Base-by-base conservation (phyloP, 2,888 invertebrate genomes). In the Nebria brevicollis region DNA sequence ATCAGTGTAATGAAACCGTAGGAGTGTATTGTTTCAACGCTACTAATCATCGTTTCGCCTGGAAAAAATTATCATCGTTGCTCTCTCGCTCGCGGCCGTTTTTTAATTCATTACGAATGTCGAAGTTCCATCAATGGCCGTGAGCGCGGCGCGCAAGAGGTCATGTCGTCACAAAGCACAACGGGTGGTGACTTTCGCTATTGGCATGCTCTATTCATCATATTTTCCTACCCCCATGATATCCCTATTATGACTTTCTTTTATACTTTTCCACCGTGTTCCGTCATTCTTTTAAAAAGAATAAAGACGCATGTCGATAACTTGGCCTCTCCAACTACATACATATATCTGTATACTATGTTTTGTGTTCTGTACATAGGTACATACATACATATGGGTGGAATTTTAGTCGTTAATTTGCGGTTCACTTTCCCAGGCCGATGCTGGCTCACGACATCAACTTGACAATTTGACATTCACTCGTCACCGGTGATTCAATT, bases 41-140 rank as follows among this genome's bases (percentile, higher is more conserved):
- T 54, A 54, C 20, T 20, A 20, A 43, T 43, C 43, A 43, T 10
- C 6, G 43, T 43, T 43, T 43, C 43, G 43, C 43, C 43, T 6
- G 43, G 43, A 43, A 43, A 43, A 43, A 43, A 43, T 43, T 43
- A 54, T 54, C 54, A 8, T 54, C 54, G 7, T 66, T 11, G 15
- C 70, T 26, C 20, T 70, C 70, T 70, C 70, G 66, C 25, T 1
- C 66, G 66, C 66, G 66, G 25, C 15, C 7, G 13, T 8, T 54
- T 54, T 70, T 70, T 70, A 70, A 70, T 70, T 70, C 70, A 70
- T 70, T 70, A 70, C 70, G 25, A 66, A 42, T 66, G 76, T 76
- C 76, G 76, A 76, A 76, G 66, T 34, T 15, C 66, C 66, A 34
- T 76, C 76, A 76, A 76, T 76, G 76, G 25, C n/a, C 54, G 54